phyloP scores from a whole-genome alignment of 2,888 invertebrate genomes.

The Tridacna crocea region DNA sequence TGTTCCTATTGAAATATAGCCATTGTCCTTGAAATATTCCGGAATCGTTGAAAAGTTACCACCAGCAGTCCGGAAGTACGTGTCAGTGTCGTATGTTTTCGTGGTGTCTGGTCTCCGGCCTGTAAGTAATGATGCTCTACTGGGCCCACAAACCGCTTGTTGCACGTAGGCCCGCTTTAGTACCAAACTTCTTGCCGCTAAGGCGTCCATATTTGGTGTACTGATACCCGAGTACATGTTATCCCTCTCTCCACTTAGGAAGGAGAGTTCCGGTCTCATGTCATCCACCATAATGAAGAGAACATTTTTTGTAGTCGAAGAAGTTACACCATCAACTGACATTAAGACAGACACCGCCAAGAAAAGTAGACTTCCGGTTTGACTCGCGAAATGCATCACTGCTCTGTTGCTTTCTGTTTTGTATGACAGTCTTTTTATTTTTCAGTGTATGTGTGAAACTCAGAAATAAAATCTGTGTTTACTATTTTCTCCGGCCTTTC shows the following conservation, averaged over 20 bases:
- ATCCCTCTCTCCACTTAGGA: neutral
- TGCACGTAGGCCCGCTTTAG: constrained; percentile 15
- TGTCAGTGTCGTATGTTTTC: neutral
- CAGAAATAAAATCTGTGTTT: neutral
- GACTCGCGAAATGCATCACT: neutral
- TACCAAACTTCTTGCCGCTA: constrained; percentile 4
- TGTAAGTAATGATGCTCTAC: neutral
- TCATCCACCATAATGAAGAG: constrained; percentile 16
- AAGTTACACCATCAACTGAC: neutral
- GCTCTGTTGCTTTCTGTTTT: neutral
- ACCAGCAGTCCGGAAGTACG: constrained; percentile 5
- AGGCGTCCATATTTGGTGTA: constrained; percentile 2
- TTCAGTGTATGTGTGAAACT: neutral
- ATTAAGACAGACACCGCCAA: neutral
- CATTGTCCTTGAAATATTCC: constrained; percentile 12
- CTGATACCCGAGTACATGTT: neutral
- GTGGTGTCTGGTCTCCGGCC: constrained; percentile 5
- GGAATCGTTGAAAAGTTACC: constrained; percentile 16
- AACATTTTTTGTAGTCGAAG: neutral
- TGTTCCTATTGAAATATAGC: constrained; percentile 1
- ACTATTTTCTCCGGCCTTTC: too few relatives aligned
- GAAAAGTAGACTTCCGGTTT: neutral
- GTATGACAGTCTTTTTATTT: neutral
- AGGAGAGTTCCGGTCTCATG: constrained; percentile 8
- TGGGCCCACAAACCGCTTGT: constrained; percentile 11